Conservation (phyloP, 2,113 vertebrate species). For the Hippocampus guttulatus region DNA sequence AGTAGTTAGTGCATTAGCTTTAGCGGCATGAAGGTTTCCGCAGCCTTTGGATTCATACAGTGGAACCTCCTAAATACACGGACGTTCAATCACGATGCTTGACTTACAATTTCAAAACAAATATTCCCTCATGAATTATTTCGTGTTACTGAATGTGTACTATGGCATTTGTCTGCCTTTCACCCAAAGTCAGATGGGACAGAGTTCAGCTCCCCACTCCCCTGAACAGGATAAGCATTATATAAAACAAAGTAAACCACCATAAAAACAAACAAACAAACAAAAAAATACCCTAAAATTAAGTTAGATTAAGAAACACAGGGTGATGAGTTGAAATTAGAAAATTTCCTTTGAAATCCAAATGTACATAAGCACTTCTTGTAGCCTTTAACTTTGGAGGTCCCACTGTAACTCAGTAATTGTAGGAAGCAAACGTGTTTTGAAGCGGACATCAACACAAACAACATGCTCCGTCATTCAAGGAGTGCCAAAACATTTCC, state of each 20-base stretch:
- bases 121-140: not conserved
- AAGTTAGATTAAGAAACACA: too few species aligned
- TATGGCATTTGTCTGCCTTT: not conserved
- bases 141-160: not conserved
- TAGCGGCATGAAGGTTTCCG: not conserved
- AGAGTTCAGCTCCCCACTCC: too few species aligned
- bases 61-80: not conserved
- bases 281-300: too few species aligned
- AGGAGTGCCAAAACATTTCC: constrained; percentile 36
- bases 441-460: constrained; percentile 17
- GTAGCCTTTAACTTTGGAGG: not conserved
- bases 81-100: not conserved
- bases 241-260: too few species aligned
- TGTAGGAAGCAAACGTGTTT: not conserved
- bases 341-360: too few species aligned
- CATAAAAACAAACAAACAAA: too few species aligned
- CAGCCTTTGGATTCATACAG: constrained; percentile 3
- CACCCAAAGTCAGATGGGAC: too few species aligned
- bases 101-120: not conserved
- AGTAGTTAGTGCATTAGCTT: not conserved
- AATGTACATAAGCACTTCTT: not conserved
- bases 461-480: constrained; percentile 46
- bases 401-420: not conserved
- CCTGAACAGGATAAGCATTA: too few species aligned
- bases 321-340: too few species aligned